These are phyloP conservation scores for Montipora sp. DNA, from an alignment of 64 coral and sea anemone species.

Conservation along the genomic window DNA sequence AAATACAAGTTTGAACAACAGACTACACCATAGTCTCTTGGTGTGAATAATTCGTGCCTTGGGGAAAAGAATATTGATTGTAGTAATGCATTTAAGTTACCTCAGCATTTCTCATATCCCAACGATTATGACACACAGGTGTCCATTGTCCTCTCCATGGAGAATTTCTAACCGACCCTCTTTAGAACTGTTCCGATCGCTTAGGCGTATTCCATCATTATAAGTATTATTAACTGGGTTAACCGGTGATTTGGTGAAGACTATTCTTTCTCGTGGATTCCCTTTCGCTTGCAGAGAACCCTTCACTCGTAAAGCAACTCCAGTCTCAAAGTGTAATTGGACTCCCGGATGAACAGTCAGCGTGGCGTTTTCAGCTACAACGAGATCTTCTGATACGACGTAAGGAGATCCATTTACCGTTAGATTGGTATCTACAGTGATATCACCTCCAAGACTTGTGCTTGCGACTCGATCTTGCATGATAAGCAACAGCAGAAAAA, in stretches of 20 bases:
- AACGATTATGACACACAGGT: constrained; percentile 61
- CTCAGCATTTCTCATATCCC: constrained; percentile 54
- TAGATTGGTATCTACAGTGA: constrained; percentile 19
- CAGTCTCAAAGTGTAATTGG: constrained; percentile 44
- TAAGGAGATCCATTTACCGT: constrained; percentile 52
- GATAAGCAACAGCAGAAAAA: background rate
- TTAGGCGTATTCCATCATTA: constrained; percentile 66
- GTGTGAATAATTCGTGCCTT: too few species aligned
- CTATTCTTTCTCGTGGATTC: constrained; percentile 12
- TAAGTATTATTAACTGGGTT: constrained; percentile 18
- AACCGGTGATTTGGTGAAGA: constrained; percentile 49
- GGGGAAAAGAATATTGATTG: too few species aligned
- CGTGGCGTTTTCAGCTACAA: constrained; percentile 28
- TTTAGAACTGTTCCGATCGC: constrained; percentile 42
- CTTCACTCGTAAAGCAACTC: constrained; percentile 50
- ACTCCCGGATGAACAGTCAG: constrained; percentile 64
- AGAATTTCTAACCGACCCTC: constrained; percentile 67
- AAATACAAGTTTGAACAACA: too few species aligned
- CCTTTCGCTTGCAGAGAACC: constrained; percentile 69
- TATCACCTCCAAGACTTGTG: constrained; percentile 35
- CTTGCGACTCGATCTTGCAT: background rate
- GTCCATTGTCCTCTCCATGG: constrained; percentile 56
- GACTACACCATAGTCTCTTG: too few species aligned
- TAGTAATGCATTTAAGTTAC: background rate
- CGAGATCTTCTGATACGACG: constrained; percentile 47